Base-by-base conservation (phyloP, 2,888 invertebrate species). In the Horisme vitalbata region DNA sequence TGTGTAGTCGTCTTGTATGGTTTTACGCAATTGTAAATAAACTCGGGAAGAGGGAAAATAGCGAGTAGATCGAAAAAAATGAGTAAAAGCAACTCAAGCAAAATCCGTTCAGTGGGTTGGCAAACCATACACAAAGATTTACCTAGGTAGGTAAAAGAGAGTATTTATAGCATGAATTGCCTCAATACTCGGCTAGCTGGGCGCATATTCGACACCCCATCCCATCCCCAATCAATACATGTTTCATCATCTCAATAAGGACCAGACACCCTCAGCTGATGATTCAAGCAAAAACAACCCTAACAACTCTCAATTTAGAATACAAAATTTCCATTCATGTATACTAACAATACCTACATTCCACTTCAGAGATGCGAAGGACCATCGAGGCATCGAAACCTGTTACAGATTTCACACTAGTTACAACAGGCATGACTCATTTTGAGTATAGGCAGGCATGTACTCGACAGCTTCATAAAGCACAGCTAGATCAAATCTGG, bases 381-480 rank as follows among this genome's bases (percentile, higher is more conserved):
- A 43, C 38, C 49, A 31, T 32, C 27, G 27, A 36, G 30, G 47
- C 45, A 45, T 45, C 36, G 8, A 58, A 57, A 58, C 55, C 45
- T 52, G 55, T 58, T 58, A 49, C 48, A 39, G 30, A 48, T 49
- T 55, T 49, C 45, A 45, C 43, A 52, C 54, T 45, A 48, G 48
- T 43, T 33, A 39, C 31, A 52, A 31, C 33, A 39, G 15, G 24
- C 24, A 43, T 59, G 57, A 59, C 32, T 59, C 59, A 59, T 51
- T 11, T 45, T 37, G 21, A 14, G 20, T 44, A 20, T 23, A 27
- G 10, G 23, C 33, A 35, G 35, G 28, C 1, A 37, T 41, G 39
- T 48, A 35, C 13, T 36, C 2, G 2, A 46, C 31, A 47, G 47
- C 33, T 37, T 21, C 6, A 10, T 18, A 13, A 20, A 32, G 13